Percentiles rank a stretch among this genome's conserved stretches.
Conservation (phyloP, 37 sponge, comb jelly and placozoan genomes). For the Cladorhizidae sp. region DNA sequence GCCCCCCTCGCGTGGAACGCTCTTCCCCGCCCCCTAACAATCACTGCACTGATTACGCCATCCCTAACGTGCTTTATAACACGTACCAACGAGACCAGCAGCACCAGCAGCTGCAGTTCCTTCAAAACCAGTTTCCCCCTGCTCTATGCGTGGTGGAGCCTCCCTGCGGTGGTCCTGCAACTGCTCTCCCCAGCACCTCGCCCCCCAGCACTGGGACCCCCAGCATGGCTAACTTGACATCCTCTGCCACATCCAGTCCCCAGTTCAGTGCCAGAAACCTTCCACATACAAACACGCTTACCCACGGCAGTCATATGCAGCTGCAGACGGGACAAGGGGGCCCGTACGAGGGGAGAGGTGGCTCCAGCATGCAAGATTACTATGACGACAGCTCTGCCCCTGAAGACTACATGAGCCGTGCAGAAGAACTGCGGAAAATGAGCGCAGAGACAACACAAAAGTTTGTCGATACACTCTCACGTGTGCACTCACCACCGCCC, state of each 20-base stretch:
- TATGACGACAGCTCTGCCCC: neutral
- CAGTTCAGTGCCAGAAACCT: neutral
- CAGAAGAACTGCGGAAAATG: neutral
- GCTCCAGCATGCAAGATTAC: too few relatives aligned
- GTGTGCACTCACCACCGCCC: slow-evolving; percentile 24
- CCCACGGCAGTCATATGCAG: too few relatives aligned
- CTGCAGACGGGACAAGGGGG: too few relatives aligned
- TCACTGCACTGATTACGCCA: slow-evolving; percentile 28
- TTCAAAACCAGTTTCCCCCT: too few relatives aligned
- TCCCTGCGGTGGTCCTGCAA: too few relatives aligned
- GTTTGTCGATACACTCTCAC: slow-evolving; percentile 18
- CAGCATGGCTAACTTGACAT: neutral
- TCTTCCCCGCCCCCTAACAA: slow-evolving; percentile 1
- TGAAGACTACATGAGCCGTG: neutral
- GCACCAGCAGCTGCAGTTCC: too few relatives aligned
- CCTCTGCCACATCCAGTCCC: neutral
- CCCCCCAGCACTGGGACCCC: slow-evolving; percentile 4
- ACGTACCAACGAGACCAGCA: neutral
- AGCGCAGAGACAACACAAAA: neutral
- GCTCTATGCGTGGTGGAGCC: too few relatives aligned
- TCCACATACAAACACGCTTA: too few relatives aligned
- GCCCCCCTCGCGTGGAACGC: neutral
- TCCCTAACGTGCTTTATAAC: neutral
- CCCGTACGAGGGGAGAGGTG: too few relatives aligned
- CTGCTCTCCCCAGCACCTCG: neutral